Evolutionary conservation across 2,888 invertebrate genomes (phyloP), one percentile per base, ranked within the genome.

Genomic region (Agrochola litura): DNA sequence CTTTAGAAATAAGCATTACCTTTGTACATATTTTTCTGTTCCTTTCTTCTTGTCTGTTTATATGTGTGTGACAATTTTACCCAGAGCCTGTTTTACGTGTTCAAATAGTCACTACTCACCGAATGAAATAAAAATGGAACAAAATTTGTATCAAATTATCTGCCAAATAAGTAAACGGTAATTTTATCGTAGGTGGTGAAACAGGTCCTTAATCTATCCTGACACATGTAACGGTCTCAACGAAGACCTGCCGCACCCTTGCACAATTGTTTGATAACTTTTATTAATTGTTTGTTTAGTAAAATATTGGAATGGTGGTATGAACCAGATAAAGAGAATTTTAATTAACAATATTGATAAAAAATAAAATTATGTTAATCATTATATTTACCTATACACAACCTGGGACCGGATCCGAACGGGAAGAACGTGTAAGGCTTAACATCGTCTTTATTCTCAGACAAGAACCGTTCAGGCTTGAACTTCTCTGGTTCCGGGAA

Each of bases 351-450:
- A 25, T 25, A 25, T 41, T 16, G 2, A 9, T 9, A 22, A 52
- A 63, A n/a, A 56, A 56, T 8, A 25, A 43, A 43, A 73, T 10
- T n/a, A 16, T 37, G 6, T 41, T 16, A 46, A 9, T 37, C 56
- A 14, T 25, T 14, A 61, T 49, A 60, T 5, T 89, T 87, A 95
- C 94, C 95, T 22, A 95, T 91, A 37, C 94, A 95, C 56, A 89
- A 82, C 63, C 94, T 89, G 0, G 92, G 92, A 4, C 94, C 94
- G 56, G 93, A 92, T 25, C 95, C 94, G 67, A 93, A 95, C 0
- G 95, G 93, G 25, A 93, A 88, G 73, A 89, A 94, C 0, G 92
- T 92, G 77, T 88, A 92, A 0, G 91, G 92, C 9, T 85, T 89
- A 10, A 94, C 83, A 25, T 90, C 78, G 1, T 87, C 81, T 75